Evolutionary conservation across 2,797 vertebrate genomes (phyloP), one percentile per base, ranked within the genome.

Genomic region (Sebastes cheni): DNA sequence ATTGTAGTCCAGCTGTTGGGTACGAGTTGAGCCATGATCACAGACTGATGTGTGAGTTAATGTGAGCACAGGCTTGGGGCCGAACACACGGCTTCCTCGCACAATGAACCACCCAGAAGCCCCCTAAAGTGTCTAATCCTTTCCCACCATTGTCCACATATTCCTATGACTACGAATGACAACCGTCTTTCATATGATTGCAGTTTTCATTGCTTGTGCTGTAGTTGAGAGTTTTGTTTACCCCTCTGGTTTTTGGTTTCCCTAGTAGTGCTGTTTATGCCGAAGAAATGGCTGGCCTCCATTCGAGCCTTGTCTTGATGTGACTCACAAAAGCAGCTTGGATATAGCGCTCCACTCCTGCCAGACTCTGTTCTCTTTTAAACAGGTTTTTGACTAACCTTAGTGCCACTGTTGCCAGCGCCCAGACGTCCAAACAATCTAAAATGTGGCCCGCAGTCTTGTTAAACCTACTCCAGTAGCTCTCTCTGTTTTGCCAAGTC

Each of bases 321-420:
- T 69, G 75, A 81, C 78, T 83, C 60, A 88, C 88, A 88, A 81
- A 86, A 81, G 68, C 32, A 27, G 64, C 80, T 86, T 88, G 86
- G 81, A 76, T 86, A 64, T 86, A 64, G 67, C 58, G 6, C 58
- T 55, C 55, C n/a, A 76, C 36, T 70, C 65, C 71, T 81, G 75
- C 80, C 85, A 79, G 85, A 64, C 81, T 71, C 77, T 73, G 56
- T 65, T 80, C 75, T 62, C 62, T 77, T 85, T 72, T 80, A 11
- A 81, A 88, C 88, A 78, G 79, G 69, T 87, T 86, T 89, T 79
- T 81, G 76, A 88, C 77, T 76, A 78, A 89, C 90, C 71, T 84
- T 62, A 64, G 72, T 72, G 77, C 62, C 72, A 30, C 69, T 34
- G 82, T 29, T 70, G 73, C 36, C 58, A 76, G 81, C 55, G 66